A percentile compares a stretch with the other conserved stretches of the same genome.
Conservation (phyloP, 1,140 invertebrate genomes). For the Drosophila suzukii region DNA sequence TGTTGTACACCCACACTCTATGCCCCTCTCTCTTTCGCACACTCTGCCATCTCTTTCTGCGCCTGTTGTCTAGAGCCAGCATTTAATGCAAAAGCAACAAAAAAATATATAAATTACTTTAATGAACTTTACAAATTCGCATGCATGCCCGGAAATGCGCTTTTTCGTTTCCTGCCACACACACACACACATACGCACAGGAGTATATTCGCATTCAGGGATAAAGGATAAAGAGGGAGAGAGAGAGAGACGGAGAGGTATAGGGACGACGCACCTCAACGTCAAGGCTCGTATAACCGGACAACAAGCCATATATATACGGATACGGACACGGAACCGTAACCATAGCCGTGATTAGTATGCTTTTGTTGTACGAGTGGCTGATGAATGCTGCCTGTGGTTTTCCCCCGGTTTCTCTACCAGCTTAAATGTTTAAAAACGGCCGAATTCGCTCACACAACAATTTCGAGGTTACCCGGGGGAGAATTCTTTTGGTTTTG, state of each 20-base stretch:
- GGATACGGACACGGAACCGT: constrained; percentile 50
- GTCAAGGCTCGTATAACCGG: constrained; percentile 43
- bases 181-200: constrained; percentile 21
- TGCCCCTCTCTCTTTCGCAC: constrained; percentile 1
- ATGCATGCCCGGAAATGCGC: constrained; percentile 78
- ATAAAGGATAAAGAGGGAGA: neutral
- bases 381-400: constrained; percentile 73
- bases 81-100: constrained; percentile 69
- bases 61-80: constrained; percentile 58
- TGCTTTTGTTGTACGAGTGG: constrained; percentile 69
- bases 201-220: neutral
- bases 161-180: constrained; percentile 72
- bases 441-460: constrained; percentile 31
- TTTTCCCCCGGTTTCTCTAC: constrained; percentile 24
- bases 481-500: constrained; percentile 16
- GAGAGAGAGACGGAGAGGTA: neutral
- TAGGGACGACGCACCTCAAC: constrained; percentile 54
- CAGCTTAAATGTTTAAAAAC: constrained; percentile 42
- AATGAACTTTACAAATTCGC: constrained; percentile 83
- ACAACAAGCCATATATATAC: constrained; percentile 28
- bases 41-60: constrained; percentile 15
- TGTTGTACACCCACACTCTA: neutral
- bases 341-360: constrained; percentile 72
- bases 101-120: constrained; percentile 81
- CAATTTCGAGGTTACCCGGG: constrained; percentile 29